Percentiles rank a stretch among this genome's conserved stretches.
These are phyloP conservation scores for Trichogramma evanescens DNA, from an alignment of 2,888 invertebrate genomes.

Conservation along the genomic window DNA sequence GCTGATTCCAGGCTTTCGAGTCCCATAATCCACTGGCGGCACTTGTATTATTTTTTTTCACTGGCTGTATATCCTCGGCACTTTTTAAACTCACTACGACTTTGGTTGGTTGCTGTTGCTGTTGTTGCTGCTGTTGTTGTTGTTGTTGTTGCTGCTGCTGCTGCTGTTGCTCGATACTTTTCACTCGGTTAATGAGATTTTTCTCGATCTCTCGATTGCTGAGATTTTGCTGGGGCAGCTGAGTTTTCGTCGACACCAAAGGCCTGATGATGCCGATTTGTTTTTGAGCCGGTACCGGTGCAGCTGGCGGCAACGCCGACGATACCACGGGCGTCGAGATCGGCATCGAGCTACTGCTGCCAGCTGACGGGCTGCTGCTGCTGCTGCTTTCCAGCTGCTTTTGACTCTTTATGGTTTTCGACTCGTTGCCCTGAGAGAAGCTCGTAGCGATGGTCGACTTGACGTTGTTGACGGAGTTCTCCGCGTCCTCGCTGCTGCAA, in stretches of 20 bases:
- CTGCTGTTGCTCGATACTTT: constrained; percentile 48
- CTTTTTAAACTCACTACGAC: constrained; percentile 47
- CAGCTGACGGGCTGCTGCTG: constrained; percentile 15
- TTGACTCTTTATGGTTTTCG: constrained; percentile 35
- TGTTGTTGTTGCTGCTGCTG: not conserved
- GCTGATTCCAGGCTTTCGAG: constrained; percentile 50
- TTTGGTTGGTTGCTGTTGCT: constrained; percentile 42
- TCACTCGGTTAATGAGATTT: constrained; percentile 61
- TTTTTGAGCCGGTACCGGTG: constrained; percentile 40
- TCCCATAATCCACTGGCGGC: constrained; percentile 43
- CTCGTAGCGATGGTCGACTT: constrained; percentile 32
- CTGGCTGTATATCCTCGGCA: constrained; percentile 43
- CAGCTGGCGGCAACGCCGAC: no score
- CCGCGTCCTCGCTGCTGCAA: not conserved
- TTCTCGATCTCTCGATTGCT: constrained; percentile 62
- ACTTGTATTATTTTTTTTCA: constrained; percentile 37
- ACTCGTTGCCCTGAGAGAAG: constrained; percentile 35
- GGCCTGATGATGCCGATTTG: constrained; percentile 53
- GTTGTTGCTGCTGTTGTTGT: not conserved
- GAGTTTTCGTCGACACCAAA: constrained; percentile 45
- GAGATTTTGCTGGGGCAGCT: constrained; percentile 45
- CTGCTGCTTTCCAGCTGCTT: constrained; percentile 30
- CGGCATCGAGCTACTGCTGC: no score
- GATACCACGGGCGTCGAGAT: not conserved
- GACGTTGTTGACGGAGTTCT: constrained; percentile 29